Evolutionary conservation across 1,140 invertebrate species (phyloP).

Genomic region (Chironomus tepperi): DNA sequence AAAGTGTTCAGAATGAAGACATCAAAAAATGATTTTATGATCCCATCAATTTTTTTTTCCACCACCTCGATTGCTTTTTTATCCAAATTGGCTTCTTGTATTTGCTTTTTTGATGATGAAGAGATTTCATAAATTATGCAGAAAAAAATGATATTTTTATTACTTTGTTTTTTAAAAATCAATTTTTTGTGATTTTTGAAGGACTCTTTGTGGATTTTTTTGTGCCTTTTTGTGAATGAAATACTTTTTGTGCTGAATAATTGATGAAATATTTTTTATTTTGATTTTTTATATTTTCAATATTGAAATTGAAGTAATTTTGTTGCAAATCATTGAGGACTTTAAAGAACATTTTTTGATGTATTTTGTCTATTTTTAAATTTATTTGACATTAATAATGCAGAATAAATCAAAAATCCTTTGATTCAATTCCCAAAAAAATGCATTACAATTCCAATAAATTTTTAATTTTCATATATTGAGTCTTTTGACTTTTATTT

Average conservation of each 20-base stretch:
- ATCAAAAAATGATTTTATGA: conserved; percentile 10
- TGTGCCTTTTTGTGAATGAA: background rate
- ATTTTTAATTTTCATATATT: no score
- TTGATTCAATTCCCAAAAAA: no score
- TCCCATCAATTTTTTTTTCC: background rate
- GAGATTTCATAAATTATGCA: background rate
- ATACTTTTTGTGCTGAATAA: background rate
- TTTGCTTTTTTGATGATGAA: background rate
- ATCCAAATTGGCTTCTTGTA: no score
- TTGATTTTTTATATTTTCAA: background rate
- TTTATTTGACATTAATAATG: no score
- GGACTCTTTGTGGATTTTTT: conserved; percentile 7
- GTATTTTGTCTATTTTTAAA: background rate
- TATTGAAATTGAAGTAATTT: background rate
- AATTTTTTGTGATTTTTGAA: conserved; percentile 9
- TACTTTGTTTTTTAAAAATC: background rate
- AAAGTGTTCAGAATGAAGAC: background rate
- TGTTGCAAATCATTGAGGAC: background rate
- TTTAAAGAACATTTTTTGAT: background rate
- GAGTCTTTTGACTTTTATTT: no score
- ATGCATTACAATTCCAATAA: no score
- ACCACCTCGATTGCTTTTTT: no score
- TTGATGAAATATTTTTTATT: background rate
- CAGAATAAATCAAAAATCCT: no score
- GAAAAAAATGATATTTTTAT: background rate